Percentiles rank a stretch among this genome's conserved stretches.
Conservation (phyloP, 2,888 invertebrate species). For the Campoletis raptor region DNA sequence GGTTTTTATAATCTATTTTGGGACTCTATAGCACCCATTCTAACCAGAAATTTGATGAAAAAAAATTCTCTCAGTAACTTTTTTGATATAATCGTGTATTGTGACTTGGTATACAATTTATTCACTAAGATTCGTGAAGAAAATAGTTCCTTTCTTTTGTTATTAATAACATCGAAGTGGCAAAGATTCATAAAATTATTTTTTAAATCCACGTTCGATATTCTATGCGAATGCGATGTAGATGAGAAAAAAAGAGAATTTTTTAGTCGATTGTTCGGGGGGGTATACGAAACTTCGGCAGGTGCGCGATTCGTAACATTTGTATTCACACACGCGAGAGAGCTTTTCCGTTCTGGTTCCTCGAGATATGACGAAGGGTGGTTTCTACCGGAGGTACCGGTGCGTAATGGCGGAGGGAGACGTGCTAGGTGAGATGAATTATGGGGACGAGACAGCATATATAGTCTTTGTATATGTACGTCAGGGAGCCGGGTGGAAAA, state of each 20-base stretch:
- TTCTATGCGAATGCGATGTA: background rate
- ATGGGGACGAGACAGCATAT: constrained; percentile 30
- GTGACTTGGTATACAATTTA: background rate
- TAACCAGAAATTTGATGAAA: background rate
- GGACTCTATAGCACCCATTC: background rate
- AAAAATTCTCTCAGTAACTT: background rate
- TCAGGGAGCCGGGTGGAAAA: constrained; percentile 44
- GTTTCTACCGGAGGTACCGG: constrained; percentile 45
- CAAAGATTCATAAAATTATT: background rate
- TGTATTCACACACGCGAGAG: constrained; percentile 73
- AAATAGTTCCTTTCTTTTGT: no score
- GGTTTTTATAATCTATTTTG: constrained; percentile 71
- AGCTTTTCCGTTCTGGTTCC: constrained; percentile 51
- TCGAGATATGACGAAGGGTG: constrained; percentile 29
- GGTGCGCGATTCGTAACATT: constrained; percentile 64
- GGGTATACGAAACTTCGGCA: constrained; percentile 37
- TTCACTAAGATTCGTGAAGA: background rate
- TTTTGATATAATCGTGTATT: background rate
- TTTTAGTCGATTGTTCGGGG: background rate
- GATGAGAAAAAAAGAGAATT: background rate
- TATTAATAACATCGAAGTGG: no score
- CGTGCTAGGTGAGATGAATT: constrained; percentile 64
- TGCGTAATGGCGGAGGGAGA: constrained; percentile 58
- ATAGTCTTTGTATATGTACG: constrained; percentile 16
- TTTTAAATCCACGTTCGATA: background rate